Evolutionary conservation across 2,888 invertebrate species (phyloP).

Genomic region (Tachina grossa): DNA sequence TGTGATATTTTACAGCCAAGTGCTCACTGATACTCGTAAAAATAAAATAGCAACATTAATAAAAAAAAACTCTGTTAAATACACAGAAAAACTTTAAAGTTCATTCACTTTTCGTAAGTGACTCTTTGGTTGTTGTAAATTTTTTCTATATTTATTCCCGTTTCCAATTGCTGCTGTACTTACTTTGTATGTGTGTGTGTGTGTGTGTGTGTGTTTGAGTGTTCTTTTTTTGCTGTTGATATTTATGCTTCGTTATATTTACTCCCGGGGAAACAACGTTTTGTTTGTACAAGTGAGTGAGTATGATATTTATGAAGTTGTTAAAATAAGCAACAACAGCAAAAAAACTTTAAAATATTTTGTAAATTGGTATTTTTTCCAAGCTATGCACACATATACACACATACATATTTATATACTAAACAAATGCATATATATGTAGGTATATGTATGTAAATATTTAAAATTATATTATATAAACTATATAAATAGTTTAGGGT

Average conservation of each 20-base stretch:
- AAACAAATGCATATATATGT: neutral
- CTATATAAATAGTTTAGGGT: slow-evolving; percentile 11
- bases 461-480: slow-evolving; percentile 21
- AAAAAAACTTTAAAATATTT: slow-evolving; percentile 22
- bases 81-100: slow-evolving; percentile 56
- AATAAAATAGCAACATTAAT: slow-evolving; percentile 3
- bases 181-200: neutral
- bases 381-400: neutral
- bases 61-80: slow-evolving; percentile 10
- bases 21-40: slow-evolving; percentile 26
- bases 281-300: slow-evolving; percentile 53
- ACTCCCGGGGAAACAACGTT: slow-evolving; percentile 44
- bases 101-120: slow-evolving; percentile 55
- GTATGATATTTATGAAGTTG: slow-evolving; percentile 60
- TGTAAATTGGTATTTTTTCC: slow-evolving; percentile 28
- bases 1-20: neutral
- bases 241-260: slow-evolving; percentile 52
- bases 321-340: slow-evolving; percentile 27
- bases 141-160: neutral
- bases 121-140: slow-evolving; percentile 30
- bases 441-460: too few species aligned
- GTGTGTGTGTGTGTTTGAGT: neutral
- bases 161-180: slow-evolving; percentile 41
- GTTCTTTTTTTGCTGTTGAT: slow-evolving; percentile 4
- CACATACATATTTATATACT: neutral